Evolutionary conservation across 1,140 invertebrate species (phyloP).

Genomic region (Bombus terrestris): DNA sequence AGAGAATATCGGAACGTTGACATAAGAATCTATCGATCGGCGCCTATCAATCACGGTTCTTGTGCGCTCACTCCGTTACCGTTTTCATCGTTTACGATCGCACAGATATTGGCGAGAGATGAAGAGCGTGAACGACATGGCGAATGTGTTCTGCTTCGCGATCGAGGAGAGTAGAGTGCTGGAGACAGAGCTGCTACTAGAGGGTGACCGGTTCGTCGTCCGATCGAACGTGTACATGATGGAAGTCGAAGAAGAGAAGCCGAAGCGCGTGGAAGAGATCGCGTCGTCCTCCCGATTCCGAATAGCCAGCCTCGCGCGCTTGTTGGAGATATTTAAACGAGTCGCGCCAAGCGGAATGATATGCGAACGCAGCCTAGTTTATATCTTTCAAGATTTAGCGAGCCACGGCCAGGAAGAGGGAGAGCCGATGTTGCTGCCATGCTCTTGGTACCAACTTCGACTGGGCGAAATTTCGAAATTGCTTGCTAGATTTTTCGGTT

Average conservation of each 20-base stretch:
- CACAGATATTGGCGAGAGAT: constrained; percentile 77
- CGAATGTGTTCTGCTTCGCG: constrained; percentile 83
- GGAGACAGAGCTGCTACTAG: constrained; percentile 80
- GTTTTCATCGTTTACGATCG: neutral
- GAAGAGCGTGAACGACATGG: constrained; percentile 82
- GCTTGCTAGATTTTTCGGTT: constrained; percentile 81
- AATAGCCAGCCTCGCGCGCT: constrained; percentile 80
- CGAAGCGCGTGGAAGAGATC: constrained; percentile 63
- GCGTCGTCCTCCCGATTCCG: constrained; percentile 77
- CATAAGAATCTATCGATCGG: too few relatives aligned
- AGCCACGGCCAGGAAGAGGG: constrained; percentile 80
- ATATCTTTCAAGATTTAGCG: constrained; percentile 84
- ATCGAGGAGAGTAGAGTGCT: constrained; percentile 82
- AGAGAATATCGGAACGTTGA: too few relatives aligned
- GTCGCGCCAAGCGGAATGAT: constrained; percentile 83
- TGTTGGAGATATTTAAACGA: constrained; percentile 82
- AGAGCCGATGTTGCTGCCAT: constrained; percentile 79
- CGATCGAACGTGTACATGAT: constrained; percentile 79
- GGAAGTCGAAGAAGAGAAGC: constrained; percentile 46
- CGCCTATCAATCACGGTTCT: too few relatives aligned
- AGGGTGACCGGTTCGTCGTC: constrained; percentile 80
- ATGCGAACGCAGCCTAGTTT: constrained; percentile 82
- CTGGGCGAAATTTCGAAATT: constrained; percentile 80
- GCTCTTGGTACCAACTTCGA: constrained; percentile 82
- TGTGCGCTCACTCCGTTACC: too few relatives aligned